Evolutionary conservation across 2,888 invertebrate genomes (phyloP).

Genomic region (Hipparchia semele): DNA sequence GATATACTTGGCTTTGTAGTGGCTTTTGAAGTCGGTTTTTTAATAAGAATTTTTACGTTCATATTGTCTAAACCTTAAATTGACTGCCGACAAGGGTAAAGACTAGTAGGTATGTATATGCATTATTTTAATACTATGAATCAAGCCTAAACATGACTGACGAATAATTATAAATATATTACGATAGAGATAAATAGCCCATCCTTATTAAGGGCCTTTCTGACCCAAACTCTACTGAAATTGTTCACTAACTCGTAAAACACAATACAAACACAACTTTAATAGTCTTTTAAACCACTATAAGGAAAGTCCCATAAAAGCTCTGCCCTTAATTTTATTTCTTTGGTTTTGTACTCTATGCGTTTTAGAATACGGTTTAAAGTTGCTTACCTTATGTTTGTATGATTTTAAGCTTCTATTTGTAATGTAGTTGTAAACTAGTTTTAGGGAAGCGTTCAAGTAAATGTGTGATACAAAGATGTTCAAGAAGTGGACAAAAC

Average conservation of each 20-base stretch:
- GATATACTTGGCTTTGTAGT: too few relatives aligned
- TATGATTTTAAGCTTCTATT: not conserved
- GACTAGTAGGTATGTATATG: too few relatives aligned
- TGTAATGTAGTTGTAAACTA: slow-evolving; percentile 24
- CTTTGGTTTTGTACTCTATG: not conserved
- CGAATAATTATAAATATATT: too few relatives aligned
- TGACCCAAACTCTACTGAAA: slow-evolving; percentile 3
- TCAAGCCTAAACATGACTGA: too few relatives aligned
- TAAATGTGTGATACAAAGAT: slow-evolving; percentile 9
- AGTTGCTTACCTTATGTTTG: not conserved
- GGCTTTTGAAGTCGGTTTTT: too few relatives aligned
- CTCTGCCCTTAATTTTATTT: not conserved
- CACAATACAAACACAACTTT: slow-evolving; percentile 17
- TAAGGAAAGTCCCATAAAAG: slow-evolving; percentile 20
- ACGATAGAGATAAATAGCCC: too few relatives aligned
- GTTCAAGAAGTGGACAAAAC: not conserved
- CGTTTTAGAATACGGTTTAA: not conserved
- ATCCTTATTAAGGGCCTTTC: not conserved
- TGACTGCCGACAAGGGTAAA: too few relatives aligned
- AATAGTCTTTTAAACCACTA: slow-evolving; percentile 26
- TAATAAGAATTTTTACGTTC: too few relatives aligned
- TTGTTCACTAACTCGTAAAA: slow-evolving; percentile 17
- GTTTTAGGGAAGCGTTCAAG: slow-evolving; percentile 11
- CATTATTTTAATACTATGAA: too few relatives aligned
- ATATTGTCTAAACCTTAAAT: too few relatives aligned